phyloP scores from a whole-genome alignment of 2,797 vertebrate species.

The Oreortyx pictus region DNA sequence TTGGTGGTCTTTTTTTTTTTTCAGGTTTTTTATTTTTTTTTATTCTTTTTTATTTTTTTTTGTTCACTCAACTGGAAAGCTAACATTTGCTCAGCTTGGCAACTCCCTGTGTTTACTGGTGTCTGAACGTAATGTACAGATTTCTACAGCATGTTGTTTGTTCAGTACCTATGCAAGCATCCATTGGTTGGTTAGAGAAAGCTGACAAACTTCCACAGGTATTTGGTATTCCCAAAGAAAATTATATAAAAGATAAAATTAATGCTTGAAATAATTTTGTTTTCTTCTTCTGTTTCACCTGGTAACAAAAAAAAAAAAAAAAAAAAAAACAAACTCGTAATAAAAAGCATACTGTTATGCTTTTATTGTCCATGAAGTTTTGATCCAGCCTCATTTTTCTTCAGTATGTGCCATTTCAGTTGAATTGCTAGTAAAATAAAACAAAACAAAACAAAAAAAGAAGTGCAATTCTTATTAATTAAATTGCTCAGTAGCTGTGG shows the following conservation, averaged over 20 bases:
- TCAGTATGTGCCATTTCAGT: neutral
- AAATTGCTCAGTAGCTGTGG: neutral
- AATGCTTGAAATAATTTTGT: neutral
- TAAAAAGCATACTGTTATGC: neutral
- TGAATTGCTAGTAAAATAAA: too few species aligned
- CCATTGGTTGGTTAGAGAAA: slow-evolving; percentile 25
- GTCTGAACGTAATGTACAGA: slow-evolving; percentile 30
- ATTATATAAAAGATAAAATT: slow-evolving; percentile 15
- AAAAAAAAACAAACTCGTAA: too few species aligned
- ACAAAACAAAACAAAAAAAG: too few species aligned
- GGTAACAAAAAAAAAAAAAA: neutral
- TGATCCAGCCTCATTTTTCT: neutral
- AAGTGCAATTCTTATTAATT: too few species aligned
- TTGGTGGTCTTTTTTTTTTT: too few species aligned
- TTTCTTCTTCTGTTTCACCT: neutral
- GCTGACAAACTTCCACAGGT: slow-evolving; percentile 42
- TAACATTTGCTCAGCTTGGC: slow-evolving; percentile 60
- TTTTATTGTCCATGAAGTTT: neutral
- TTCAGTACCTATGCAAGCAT: slow-evolving; percentile 33
- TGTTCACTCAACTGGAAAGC: slow-evolving; percentile 61
- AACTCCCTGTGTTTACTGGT: slow-evolving; percentile 17
- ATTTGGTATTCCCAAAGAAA: slow-evolving; percentile 48
- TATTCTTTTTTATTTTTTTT: neutral
- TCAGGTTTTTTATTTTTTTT: too few species aligned
- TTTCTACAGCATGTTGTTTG: slow-evolving; percentile 27